phyloP scores from a whole-genome alignment of 2,888 invertebrate genomes.

The Mythimna loreyi region DNA sequence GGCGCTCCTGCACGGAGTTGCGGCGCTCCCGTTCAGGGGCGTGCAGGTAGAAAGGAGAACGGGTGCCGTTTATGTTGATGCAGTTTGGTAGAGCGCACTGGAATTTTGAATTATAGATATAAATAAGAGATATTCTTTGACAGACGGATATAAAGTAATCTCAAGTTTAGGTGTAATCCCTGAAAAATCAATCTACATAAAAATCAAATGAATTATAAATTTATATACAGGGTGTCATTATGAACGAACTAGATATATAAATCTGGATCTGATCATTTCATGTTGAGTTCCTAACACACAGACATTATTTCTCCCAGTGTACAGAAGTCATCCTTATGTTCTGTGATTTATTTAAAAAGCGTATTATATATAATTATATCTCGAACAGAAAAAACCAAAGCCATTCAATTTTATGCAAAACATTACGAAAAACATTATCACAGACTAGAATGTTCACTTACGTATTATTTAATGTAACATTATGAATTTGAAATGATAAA shows the following conservation, averaged over 20 bases:
- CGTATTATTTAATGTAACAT: constrained; percentile 33
- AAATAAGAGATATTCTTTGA: background rate
- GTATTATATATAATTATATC: too few species aligned
- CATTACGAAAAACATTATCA: constrained; percentile 13
- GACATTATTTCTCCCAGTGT: too few species aligned
- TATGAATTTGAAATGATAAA: constrained; percentile 5
- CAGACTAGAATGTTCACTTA: background rate
- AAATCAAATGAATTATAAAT: too few species aligned
- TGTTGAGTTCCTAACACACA: background rate
- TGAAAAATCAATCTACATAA: background rate
- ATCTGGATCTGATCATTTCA: too few species aligned
- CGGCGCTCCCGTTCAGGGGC: constrained; percentile 90
- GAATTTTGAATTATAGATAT: constrained; percentile 60
- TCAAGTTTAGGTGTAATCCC: background rate
- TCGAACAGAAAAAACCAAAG: background rate
- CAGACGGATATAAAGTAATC: background rate
- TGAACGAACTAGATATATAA: too few species aligned
- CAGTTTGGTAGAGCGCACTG: constrained; percentile 91
- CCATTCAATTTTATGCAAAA: background rate
- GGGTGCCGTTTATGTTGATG: constrained; percentile 85
- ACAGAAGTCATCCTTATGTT: too few species aligned
- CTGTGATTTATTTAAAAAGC: too few species aligned
- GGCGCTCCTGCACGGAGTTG: constrained; percentile 77
- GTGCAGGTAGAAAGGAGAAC: constrained; percentile 94
- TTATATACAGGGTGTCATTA: too few species aligned